Base-by-base conservation (phyloP, 2,113 vertebrate genomes). In the Chrysemys picta region DNA sequence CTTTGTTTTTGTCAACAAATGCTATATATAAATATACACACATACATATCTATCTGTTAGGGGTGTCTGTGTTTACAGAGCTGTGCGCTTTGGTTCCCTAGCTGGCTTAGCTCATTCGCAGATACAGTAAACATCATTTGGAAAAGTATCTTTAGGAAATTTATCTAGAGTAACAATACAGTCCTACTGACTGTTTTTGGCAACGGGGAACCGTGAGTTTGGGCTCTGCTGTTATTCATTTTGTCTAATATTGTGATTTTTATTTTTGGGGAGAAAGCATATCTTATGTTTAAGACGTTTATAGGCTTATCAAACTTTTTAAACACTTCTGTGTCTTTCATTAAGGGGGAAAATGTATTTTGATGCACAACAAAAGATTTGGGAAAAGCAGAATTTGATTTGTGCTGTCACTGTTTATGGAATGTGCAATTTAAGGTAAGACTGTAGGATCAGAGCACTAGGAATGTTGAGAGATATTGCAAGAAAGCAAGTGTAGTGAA, bases 31-130 rank as follows among this genome's bases (percentile, higher is more conserved):
- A 85, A 82, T 88, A 82, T 50, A 80, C 82, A 59, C 52, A 24
- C 22, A 57, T 53, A 45, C 0, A 0, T 95, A 90, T 91, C 72
- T 93, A 89, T 91, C 78, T 93, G 85, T 91, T 72, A 89, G 92
- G 94, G 96, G 72, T 50, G 53, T 94, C 87, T 89, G 81, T 95
- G 93, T 80, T 93, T 89, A 21, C 62, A 62, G 86, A 79, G 85
- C 57, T 95, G 27, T 90, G 88, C 85, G 57, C 81, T 3, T 88
- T 4, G 0, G 89, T 56, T 88, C 83, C 65, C 93, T 95, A 82
- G 90, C 45, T 50, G 35, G 49, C 50, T 87, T 25, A 75, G 45
- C 79, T 86, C 62, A 84, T 82, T 76, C 19, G 1, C 4, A 5
- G 45, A 57, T 81, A 57, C 0, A 1, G 50, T 69, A 49, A 10